phyloP scores from a whole-genome alignment of 37 sponge, comb jelly and placozoan genomes.

The Trichoplax adhaerens region DNA sequence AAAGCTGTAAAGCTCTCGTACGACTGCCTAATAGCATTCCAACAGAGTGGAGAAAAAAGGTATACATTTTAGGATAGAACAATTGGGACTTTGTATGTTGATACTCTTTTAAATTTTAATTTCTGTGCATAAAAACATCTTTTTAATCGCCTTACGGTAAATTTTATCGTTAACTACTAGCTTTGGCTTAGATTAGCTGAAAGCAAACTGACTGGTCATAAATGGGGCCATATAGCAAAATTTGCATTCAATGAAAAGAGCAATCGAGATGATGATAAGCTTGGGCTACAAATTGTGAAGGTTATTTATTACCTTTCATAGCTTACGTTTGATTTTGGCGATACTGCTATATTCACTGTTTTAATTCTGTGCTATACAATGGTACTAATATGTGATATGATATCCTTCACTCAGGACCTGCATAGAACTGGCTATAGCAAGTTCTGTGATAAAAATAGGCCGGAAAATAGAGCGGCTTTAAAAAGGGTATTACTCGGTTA shows the following conservation, averaged over 20 bases:
- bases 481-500: constrained; percentile 67
- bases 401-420: constrained; percentile 31
- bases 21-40: constrained; percentile 27
- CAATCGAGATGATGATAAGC: constrained; percentile 49
- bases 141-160: too few species aligned
- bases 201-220: constrained; percentile 16
- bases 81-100: constrained; percentile 9
- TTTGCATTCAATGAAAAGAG: constrained; percentile 41
- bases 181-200: constrained; percentile 35
- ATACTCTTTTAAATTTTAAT: too few species aligned
- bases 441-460: constrained; percentile 7
- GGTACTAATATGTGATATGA: background rate
- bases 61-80: background rate
- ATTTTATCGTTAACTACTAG: constrained; percentile 7
- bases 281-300: constrained; percentile 54
- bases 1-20: constrained; percentile 33
- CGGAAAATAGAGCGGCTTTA: constrained; percentile 40
- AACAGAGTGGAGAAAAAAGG: constrained; percentile 31
- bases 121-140: too few species aligned
- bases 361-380: background rate
- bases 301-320: constrained; percentile 4
- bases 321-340: background rate
- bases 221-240: constrained; percentile 35
- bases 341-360: background rate
- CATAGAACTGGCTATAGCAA: constrained; percentile 46